These are phyloP conservation scores for Escarpia spicata DNA, from an alignment of 2,888 invertebrate genomes.

Conservation along the genomic window DNA sequence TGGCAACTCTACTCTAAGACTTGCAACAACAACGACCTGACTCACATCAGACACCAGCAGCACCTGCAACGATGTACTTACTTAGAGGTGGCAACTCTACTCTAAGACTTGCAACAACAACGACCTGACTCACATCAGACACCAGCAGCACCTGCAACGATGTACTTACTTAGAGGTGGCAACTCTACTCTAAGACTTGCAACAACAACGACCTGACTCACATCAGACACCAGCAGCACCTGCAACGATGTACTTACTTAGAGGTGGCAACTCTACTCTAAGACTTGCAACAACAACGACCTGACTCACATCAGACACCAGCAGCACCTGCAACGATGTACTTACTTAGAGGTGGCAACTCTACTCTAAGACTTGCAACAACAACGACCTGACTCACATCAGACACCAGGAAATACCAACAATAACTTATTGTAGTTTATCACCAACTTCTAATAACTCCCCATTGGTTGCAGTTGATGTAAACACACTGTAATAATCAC, in stretches of 20 bases:
- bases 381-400: background rate
- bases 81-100: background rate
- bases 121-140: background rate
- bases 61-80: constrained; percentile 66
- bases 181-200: too few species aligned
- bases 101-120: background rate
- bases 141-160: too few species aligned
- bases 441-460: too few species aligned
- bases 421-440: background rate
- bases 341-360: too few species aligned
- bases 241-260: too few species aligned
- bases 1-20: background rate
- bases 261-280: too few species aligned
- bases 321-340: too few species aligned
- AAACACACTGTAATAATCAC: too few species aligned
- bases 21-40: background rate
- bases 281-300: too few species aligned
- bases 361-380: too few species aligned
- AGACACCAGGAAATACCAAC: background rate
- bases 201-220: background rate
- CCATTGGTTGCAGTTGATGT: too few species aligned
- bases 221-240: background rate
- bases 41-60: constrained; percentile 80
- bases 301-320: background rate
- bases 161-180: too few species aligned